Base-by-base conservation (phyloP, 2,797 vertebrate genomes). In the Crenichthys baileyi region DNA sequence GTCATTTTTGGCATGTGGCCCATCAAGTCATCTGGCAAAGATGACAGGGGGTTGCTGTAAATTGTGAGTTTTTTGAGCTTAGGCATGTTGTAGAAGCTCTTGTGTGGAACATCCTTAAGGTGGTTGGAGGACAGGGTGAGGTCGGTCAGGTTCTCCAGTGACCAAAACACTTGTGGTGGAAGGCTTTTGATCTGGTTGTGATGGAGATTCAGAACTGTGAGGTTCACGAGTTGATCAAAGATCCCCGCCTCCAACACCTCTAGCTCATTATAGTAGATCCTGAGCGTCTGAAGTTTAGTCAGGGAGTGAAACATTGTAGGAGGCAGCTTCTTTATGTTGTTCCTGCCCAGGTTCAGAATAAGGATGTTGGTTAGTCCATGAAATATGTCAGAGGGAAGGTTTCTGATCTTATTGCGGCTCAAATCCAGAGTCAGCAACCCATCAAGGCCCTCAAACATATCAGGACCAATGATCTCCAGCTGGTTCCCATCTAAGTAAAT, bases 11-110 rank as follows among this genome's bases (percentile, higher is more conserved):
- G 95, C 96, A 96, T 96, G 88, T 95, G 90, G 53, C 97, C 97
- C 90, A 98, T 97, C 29, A 98, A 77, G 46, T 96, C 83, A 39
- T 93, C 89, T 1, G 97, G 97, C 36, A 98, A 93, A 72, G 79
- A 91, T 63, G 93, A 76, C 15, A 98, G 85, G 0, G 97, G 97
- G 86, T 98, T 99, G 0, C 93, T 93, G 80, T 93, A 97, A 72
- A 98, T 83, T 12, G 95, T 97, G 76, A 98, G 81, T 77, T 90
- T 87, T 16, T 46, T 93, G 67, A 98, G 75, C 46, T 91, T 87
- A 22, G 88, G 95, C 89, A 96, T 90, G 82, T 93, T 80, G 84
- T 97, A 96, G 85, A 98, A 97, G 76, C 93, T 96, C 55, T 94
- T 94, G 2, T 86, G 78, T 70, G 97, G 96, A 76, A 98, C 82